phyloP scores from a whole-genome alignment of 2,797 vertebrate genomes.

The Columba guinea region DNA sequence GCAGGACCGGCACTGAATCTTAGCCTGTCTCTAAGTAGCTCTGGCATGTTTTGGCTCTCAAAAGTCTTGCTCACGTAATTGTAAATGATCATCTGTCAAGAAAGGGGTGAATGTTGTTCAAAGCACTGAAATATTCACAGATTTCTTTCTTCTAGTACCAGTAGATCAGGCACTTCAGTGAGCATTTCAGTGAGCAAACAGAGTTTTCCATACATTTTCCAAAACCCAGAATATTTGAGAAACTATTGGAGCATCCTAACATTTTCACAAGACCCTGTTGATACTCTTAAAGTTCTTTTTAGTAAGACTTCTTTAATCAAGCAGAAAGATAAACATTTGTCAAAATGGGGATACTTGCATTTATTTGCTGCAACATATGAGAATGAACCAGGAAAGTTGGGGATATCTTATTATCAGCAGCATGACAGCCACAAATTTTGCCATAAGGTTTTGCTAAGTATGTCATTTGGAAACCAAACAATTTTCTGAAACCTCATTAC shows the following conservation, averaged over 20 bases:
- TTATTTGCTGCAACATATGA: slow-evolving; percentile 2
- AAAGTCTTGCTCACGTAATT: not conserved
- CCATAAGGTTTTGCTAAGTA: slow-evolving; percentile 65
- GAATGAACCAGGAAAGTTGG: not conserved
- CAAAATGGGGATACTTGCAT: not conserved
- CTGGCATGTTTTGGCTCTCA: not conserved
- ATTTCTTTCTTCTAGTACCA: not conserved
- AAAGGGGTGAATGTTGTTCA: not conserved
- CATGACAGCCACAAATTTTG: slow-evolving; percentile 52
- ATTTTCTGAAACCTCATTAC: slow-evolving; percentile 62
- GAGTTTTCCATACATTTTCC: not conserved
- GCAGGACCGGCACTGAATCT: not conserved
- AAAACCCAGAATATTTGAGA: not conserved
- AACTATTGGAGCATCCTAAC: not conserved
- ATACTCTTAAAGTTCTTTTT: not conserved
- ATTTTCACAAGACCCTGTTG: not conserved
- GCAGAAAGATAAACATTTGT: slow-evolving; percentile 30
- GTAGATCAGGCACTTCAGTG: not conserved
- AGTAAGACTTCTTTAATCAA: not conserved
- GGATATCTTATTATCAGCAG: slow-evolving; percentile 36
- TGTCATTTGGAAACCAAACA: slow-evolving; percentile 62
- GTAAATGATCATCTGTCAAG: not conserved
- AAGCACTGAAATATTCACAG: not conserved
- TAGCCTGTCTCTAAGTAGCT: not conserved
- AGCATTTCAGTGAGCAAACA: not conserved